Evolutionary conservation across 2,888 invertebrate genomes (phyloP), one percentile per base, ranked within the genome.

Genomic region (Elmis aenea): DNA sequence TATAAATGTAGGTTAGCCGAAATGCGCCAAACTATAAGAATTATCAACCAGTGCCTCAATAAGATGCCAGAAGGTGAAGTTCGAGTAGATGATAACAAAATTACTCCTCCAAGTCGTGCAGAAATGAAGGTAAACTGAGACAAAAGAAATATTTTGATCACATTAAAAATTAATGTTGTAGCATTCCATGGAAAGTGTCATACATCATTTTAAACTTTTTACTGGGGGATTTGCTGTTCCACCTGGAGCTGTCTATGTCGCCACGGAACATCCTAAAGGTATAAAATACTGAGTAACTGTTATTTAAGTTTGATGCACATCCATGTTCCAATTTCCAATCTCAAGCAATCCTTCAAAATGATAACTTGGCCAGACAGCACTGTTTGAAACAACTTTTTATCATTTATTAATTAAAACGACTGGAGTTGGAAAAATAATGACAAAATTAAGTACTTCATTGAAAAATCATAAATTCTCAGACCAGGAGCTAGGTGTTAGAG

Each of bases 191-290:
- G 91, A 92, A 64, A 77, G 86, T 1, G 67, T 91, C 25, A 92
- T 92, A 55, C 90, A 92, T 64, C 91, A 92, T 61, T 91, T 93
- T 65, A 92, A 92, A 63, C 71, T 86, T 40, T 92, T 82, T 61
- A 76, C 83, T 1, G 83, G 86, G 65, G 92, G 91, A 1, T 85
- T 81, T 62, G 72, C 74, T 14, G 90, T 93, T 12, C 91, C 92
- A 1, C 85, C 92, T 10, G 92, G 92, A 1, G 65, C 74, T 2
- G 87, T 88, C 0, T 93, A 91, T 56, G 83, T 83, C 0, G 75
- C 81, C 13, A 74, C 81, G 2, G 92, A 93, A 66, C 80, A 81
- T 35, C 92, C 92, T 0, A 93, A 90, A 73, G 84, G 82, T 23
- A 39, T n/a, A n/a, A n/a, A n/a, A n/a, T n/a, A 36, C 6, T 13